Evolutionary conservation across 2,797 vertebrate species (phyloP).

Genomic region (Cyclura pinguis): DNA sequence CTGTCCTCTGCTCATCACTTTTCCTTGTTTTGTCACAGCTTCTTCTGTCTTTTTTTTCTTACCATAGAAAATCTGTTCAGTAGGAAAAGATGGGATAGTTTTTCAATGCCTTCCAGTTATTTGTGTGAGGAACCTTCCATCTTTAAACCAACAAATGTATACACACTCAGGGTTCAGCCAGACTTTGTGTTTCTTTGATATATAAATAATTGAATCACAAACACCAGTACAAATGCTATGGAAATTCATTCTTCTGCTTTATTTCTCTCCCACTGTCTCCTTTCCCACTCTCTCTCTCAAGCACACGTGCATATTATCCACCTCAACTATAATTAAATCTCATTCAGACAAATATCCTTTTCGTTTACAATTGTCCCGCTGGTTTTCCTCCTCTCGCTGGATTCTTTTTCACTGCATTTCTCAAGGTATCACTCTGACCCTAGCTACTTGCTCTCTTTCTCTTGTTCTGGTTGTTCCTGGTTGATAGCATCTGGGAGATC

Average conservation of each 20-base stretch:
- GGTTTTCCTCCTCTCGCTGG: background rate
- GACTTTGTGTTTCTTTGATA: background rate
- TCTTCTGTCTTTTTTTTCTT: background rate
- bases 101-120: background rate
- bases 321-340: background rate
- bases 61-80: background rate
- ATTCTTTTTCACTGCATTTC: accelerated
- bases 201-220: background rate
- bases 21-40: background rate
- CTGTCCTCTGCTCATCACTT: background rate
- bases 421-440: background rate
- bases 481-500: slow-evolving; percentile 91
- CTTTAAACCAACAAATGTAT: too few relatives aligned
- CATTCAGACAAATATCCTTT: background rate
- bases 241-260: background rate
- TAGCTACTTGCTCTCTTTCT: background rate
- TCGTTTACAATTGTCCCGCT: background rate
- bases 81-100: background rate
- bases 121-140: background rate
- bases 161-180: background rate
- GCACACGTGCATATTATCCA: background rate
- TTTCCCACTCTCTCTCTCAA: background rate
- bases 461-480: background rate
- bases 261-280: too few relatives aligned
- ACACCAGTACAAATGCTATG: background rate